Base-by-base conservation (phyloP, 1,140 invertebrate species). In the Heliconius nattereri region DNA sequence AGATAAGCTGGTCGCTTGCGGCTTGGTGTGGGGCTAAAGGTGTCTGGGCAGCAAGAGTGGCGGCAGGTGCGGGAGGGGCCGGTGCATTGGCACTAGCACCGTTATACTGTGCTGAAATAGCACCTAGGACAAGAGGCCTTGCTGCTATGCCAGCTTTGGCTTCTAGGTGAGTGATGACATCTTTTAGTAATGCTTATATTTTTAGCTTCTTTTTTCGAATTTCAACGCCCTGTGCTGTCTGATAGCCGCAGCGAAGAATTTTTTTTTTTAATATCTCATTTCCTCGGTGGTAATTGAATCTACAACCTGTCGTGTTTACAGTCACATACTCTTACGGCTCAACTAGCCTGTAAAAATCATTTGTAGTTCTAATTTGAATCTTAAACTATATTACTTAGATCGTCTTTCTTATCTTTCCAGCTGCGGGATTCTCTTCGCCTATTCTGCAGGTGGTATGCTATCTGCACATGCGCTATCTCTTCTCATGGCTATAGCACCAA, bases 401-500 rank as follows among this genome's bases (percentile, higher is more conserved):
- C 1, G 26, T n/a, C 60, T 29, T 26, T 16, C 11, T 23, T 26
- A 60, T 78, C 16, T 81, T 85, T 83, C 40, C 89, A 94, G 92
- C 83, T 90, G 87, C 75, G 92, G 92, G 2, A 94, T 94, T 19
- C 87, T 94, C 1, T 93, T 92, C 81, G 92, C 92, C 5, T 94
- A 91, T 71, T 81, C 82, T 8, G 91, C 91, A 1, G 92, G 92
- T 0, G 91, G 91, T 0, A 35, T 92, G 26, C 75, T 94, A 19
- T 92, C 92, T 13, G 89, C 92, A 16, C 92, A 93, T 54, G 89
- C 90, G 9, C 76, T 94, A 7, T 89, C 92, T 1, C 74, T 94
- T 19, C 86, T 87, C 0, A 93, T 94, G 92, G 90, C 89, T 1
- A 81, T 89, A 1, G 87, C 92, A 37, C 90, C 92, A 8, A 70